Percentiles rank a stretch among this genome's conserved stretches.
Conservation (phyloP, 2,888 invertebrate species). For the Pachymerium ferrugineum region DNA sequence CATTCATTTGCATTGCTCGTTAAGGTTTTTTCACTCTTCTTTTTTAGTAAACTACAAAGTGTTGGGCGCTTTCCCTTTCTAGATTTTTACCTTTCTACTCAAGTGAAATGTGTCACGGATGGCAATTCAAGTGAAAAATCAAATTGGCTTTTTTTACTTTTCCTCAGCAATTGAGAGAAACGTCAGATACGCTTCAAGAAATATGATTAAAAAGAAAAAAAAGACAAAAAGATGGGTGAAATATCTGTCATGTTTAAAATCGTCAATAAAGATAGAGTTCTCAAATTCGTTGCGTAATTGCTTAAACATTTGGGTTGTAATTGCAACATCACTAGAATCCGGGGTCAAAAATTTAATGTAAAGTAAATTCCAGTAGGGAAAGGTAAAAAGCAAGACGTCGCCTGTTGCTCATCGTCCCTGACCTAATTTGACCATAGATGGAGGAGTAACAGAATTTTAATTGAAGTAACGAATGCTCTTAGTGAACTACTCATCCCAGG, state of each 20-base stretch:
- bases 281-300: no score
- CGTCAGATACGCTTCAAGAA: conserved; percentile 15
- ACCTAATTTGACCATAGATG: conserved; percentile 10
- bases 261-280: background rate
- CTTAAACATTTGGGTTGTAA: background rate
- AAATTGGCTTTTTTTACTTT: background rate
- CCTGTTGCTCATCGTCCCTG: conserved; percentile 5
- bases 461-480: background rate
- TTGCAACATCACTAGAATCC: background rate
- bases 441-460: background rate
- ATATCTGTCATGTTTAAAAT: background rate
- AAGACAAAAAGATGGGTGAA: background rate
- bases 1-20: conserved; percentile 13
- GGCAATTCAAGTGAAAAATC: conserved; percentile 21
- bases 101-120: conserved; percentile 25
- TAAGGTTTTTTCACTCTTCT: background rate
- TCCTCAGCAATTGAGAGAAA: background rate
- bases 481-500: no score
- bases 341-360: background rate
- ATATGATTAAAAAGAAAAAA: background rate
- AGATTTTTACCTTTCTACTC: background rate
- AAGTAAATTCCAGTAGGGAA: background rate
- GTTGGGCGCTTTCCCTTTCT: background rate
- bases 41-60: no score
- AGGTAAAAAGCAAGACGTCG: background rate